Evolutionary conservation across 2,113 vertebrate genomes (phyloP).

Genomic region (Tylochromis polylepis): DNA sequence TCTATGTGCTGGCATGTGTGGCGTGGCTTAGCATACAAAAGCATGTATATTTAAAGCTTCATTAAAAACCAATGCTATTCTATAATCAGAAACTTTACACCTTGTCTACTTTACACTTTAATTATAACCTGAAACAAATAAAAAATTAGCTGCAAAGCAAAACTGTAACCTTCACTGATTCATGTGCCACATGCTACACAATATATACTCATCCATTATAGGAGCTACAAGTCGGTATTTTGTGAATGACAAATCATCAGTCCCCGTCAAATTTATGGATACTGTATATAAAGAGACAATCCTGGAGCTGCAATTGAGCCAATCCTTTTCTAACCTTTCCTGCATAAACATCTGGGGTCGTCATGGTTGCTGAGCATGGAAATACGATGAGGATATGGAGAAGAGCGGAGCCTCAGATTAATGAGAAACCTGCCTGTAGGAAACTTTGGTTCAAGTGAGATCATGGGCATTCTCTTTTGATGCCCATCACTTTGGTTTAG

Average conservation of each 20-base stretch:
- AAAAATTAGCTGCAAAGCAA: not conserved
- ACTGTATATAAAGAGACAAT: conserved; percentile 14
- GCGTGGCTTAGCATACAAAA: not conserved
- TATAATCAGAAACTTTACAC: not conserved
- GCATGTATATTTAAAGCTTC: not conserved
- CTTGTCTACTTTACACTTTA: not conserved
- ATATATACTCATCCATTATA: not conserved
- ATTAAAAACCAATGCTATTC: not conserved
- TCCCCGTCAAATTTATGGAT: conserved; percentile 39
- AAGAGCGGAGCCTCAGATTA: conserved; percentile 47
- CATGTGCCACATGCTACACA: not conserved
- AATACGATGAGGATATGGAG: conserved; percentile 59
- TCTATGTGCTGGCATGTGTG: conserved; percentile 5
- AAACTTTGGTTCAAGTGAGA: conserved; percentile 71
- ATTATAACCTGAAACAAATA: not conserved
- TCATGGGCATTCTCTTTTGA: conserved; percentile 69
- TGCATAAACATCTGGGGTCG: conserved; percentile 52
- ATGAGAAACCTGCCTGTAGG: conserved; percentile 64
- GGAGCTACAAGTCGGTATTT: conserved; percentile 15
- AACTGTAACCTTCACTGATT: not conserved
- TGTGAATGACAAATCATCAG: conserved; percentile 37
- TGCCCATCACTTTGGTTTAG: conserved; percentile 64
- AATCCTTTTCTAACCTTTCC: conserved; percentile 41
- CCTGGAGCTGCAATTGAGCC: conserved; percentile 14
- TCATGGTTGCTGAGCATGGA: conserved; percentile 61